Percentiles rank a stretch among this genome's conserved stretches.
These are phyloP conservation scores for Brienomyrus brachyistius DNA, from an alignment of 2,113 vertebrate species.

Conservation along the genomic window DNA sequence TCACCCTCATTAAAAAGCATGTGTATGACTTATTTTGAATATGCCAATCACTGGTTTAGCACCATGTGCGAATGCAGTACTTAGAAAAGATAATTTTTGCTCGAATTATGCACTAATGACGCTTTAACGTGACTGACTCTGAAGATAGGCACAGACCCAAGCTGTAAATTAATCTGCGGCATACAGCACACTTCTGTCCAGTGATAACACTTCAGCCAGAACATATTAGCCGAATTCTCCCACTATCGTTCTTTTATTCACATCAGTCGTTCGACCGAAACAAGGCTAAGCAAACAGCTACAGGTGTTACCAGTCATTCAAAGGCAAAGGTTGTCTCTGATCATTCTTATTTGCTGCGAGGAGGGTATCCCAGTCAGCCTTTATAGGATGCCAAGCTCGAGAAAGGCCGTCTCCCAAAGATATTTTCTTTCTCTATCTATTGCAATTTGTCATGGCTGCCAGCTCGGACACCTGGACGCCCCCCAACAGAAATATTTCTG, in stretches of 20 bases:
- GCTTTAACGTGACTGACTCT: neutral
- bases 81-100: neutral
- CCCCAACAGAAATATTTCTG: neutral
- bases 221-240: neutral
- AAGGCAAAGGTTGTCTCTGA: neutral
- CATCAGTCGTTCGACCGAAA: neutral
- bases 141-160: neutral
- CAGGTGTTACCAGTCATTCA: neutral
- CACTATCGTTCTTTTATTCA: neutral
- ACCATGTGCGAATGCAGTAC: neutral
- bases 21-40: neutral
- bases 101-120: neutral
- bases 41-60: neutral
- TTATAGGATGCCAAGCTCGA: neutral
- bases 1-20: conserved; percentile 1
- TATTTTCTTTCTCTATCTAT: neutral
- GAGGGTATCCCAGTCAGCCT: neutral
- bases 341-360: neutral
- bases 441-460: conserved; percentile 1
- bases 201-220: neutral
- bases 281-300: neutral
- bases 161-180: neutral
- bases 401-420: neutral
- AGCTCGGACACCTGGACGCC: neutral
- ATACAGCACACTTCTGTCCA: neutral